phyloP scores from a whole-genome alignment of 1,140 invertebrate genomes.

The Drosophila tristis region DNA sequence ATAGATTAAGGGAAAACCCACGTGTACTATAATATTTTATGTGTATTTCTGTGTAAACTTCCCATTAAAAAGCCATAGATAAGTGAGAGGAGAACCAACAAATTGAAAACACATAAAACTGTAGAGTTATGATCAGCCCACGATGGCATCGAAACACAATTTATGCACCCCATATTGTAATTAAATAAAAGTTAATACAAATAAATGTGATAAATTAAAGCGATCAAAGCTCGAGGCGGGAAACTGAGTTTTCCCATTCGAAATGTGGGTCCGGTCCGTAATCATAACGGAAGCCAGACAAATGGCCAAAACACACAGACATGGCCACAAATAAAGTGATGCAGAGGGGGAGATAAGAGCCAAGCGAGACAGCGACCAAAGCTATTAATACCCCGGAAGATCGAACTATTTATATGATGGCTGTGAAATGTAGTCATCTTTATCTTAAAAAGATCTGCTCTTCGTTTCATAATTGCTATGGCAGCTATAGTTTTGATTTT shows the following conservation, averaged over 20 bases:
- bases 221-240: constrained; percentile 3
- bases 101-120: constrained; percentile 38
- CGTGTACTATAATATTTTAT: constrained; percentile 45
- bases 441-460: no score
- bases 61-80: constrained; percentile 39
- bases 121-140: constrained; percentile 29
- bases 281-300: constrained; percentile 62
- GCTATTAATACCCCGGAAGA: background rate
- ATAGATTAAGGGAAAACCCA: constrained; percentile 40
- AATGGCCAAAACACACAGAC: constrained; percentile 47
- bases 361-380: background rate
- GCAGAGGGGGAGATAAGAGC: background rate
- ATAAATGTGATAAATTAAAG: constrained; percentile 76
- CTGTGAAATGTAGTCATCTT: no score
- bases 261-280: constrained; percentile 8
- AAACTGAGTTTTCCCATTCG: constrained; percentile 37
- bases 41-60: constrained; percentile 45
- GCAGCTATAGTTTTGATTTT: no score
- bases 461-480: no score
- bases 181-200: constrained; percentile 61
- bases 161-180: constrained; percentile 60
- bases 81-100: constrained; percentile 26
- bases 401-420: no score
- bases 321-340: constrained; percentile 32
- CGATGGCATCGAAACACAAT: constrained; percentile 40